phyloP scores from a whole-genome alignment of 2,797 vertebrate genomes.

The Hydrophis major region DNA sequence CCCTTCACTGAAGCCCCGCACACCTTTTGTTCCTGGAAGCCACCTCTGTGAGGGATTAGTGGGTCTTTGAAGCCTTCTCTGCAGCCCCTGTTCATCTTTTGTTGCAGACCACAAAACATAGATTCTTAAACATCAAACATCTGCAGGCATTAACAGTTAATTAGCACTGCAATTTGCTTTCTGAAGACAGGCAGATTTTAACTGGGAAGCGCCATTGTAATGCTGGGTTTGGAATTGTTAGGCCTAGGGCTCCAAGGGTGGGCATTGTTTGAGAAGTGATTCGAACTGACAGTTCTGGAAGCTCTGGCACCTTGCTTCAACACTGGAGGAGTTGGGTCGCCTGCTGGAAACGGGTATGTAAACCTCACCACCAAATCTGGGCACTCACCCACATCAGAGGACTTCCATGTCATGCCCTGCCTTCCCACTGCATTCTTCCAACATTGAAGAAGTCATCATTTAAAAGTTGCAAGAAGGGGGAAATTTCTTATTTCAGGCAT shows the following conservation, averaged over 20 bases:
- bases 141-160: not conserved
- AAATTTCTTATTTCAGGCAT: not conserved
- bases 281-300: constrained; percentile 6
- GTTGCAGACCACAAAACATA: not conserved
- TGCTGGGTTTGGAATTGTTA: not conserved
- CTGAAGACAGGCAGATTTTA: not conserved
- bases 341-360: not conserved
- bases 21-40: not conserved
- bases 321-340: not conserved
- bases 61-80: not conserved
- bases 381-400: not conserved
- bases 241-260: not conserved
- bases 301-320: not conserved
- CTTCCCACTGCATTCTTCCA: not conserved
- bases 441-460: not conserved
- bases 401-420: not conserved
- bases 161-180: constrained; percentile 12
- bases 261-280: constrained; percentile 5
- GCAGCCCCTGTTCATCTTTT: not conserved
- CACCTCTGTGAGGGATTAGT: not conserved
- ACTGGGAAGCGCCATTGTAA: not conserved
- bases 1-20: not conserved
- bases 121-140: rapidly evolving
- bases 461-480: not conserved
- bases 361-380: not conserved